Base-by-base conservation (phyloP, 2,888 invertebrate species). In the Toxonevra muliebris region DNA sequence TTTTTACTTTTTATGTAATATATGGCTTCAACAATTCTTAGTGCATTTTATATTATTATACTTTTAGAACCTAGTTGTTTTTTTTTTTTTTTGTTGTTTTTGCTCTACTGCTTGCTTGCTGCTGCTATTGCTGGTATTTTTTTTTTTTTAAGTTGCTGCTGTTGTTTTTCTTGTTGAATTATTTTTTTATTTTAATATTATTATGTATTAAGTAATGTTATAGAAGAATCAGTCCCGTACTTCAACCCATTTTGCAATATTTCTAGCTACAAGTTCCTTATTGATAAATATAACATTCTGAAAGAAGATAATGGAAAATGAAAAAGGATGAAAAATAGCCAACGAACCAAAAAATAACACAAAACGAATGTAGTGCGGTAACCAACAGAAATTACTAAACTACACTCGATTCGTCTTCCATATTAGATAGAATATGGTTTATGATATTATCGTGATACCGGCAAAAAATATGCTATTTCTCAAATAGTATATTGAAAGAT, bases 201-300 rank as follows among this genome's bases (percentile, higher is more conserved):
- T 30, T 30, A 30, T 4, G 30, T 30, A 30, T 30, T 30, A 30
- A 30, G 30, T 30, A 30, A 30, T 30, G 30, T 7, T 30, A 2
- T 30, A 30, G 7, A 30, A 30, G 65, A 77, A 77, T 82, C 84
- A 84, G 77, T 83, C 80, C 76, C 73, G 74, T 72, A 81, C 74
- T 73, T 85, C 85, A 71, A 90, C 84, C 91, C 93, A 93, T 81
- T 91, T 90, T 62, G 95, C 96, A 79, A 91, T 89, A 65, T 94
- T 94, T 84, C 92, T 90, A 77, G 92, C 92, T 77, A 95, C 93
- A 79, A 97, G 87, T 87, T 95, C 95, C 80, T 93, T 89, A 85
- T 96, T 96, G 77, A 96, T 89, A 86, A 93, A 92, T 87, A 94
- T 89, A 77, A 93, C 90, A 90, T 94, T 89, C 87, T 90, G 89